Conservation (phyloP, 2,113 vertebrate species). For the Thamnaconus septentrionalis region DNA sequence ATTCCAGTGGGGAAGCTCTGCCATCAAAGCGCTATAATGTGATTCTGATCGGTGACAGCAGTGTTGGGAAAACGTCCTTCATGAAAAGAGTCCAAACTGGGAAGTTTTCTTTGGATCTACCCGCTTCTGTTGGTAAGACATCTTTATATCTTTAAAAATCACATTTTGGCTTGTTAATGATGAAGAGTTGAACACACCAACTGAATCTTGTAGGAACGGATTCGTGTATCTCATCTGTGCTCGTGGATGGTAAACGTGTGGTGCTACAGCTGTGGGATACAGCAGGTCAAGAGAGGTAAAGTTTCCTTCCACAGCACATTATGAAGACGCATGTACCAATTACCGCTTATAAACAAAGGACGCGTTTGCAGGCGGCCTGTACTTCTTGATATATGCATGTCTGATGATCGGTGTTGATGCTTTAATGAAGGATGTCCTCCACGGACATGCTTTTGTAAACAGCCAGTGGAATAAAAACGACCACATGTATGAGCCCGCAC, state of each 20-base stretch:
- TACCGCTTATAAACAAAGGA: background rate
- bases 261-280: slow-evolving; percentile 92
- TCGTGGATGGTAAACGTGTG: slow-evolving; percentile 79
- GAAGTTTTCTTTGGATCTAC: slow-evolving; percentile 67
- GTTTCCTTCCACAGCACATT: background rate
- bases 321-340: background rate
- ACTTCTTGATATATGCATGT: too few species aligned
- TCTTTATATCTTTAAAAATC: background rate
- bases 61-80: slow-evolving; percentile 92
- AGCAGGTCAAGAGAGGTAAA: slow-evolving; percentile 92
- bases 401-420: too few species aligned
- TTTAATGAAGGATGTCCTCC: too few species aligned
- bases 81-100: slow-evolving; percentile 79
- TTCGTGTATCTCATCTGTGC: slow-evolving; percentile 80
- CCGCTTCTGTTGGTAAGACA: slow-evolving; percentile 85
- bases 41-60: slow-evolving; percentile 86
- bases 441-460: too few species aligned
- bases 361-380: too few species aligned
- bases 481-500: too few species aligned
- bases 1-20: background rate
- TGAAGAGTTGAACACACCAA: background rate
- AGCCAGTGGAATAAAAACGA: too few species aligned
- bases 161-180: background rate
- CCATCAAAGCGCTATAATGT: slow-evolving; percentile 80
- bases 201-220: slow-evolving; percentile 82